Conservation (phyloP, 1,140 invertebrate genomes). For the Eueides isabella region DNA sequence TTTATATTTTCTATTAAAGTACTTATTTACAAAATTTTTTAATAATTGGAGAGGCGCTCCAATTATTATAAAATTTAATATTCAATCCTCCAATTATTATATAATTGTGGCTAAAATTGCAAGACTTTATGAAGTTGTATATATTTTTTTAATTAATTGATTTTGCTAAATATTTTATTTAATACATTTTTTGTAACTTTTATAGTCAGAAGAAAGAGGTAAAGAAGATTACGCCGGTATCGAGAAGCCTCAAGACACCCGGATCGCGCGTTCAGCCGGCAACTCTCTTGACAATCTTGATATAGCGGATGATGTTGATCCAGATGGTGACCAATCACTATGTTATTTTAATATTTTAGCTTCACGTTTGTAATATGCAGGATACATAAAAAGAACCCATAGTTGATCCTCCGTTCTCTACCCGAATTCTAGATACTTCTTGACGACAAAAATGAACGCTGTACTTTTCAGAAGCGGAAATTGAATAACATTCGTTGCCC, state of each 20-base stretch:
- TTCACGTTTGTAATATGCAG: not conserved
- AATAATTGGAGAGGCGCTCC: too few species aligned
- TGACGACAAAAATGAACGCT: too few species aligned
- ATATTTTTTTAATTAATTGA: too few species aligned
- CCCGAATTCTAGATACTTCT: too few species aligned
- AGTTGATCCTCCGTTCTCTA: too few species aligned
- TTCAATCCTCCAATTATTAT: too few species aligned
- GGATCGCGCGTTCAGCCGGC: conserved; percentile 87
- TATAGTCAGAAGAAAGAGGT: conserved; percentile 89
- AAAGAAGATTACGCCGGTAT: conserved; percentile 84
- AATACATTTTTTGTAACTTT: conserved; percentile 27
- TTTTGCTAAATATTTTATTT: too few species aligned
- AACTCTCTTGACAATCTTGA: conserved; percentile 88
- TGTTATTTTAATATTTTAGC: not conserved
- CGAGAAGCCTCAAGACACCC: conserved; percentile 84
- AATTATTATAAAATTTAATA: too few species aligned
- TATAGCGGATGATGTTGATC: conserved; percentile 85
- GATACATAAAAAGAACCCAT: not conserved
- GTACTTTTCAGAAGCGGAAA: not conserved
- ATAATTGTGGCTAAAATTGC: too few species aligned
- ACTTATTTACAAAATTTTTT: not conserved
- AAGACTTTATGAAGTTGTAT: too few species aligned
- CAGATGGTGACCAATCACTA: conserved; percentile 71
- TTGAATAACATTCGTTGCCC: too few species aligned
- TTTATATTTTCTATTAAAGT: not conserved